Base-by-base conservation (phyloP, 1,140 invertebrate genomes). In the Carposina sasakii region DNA sequence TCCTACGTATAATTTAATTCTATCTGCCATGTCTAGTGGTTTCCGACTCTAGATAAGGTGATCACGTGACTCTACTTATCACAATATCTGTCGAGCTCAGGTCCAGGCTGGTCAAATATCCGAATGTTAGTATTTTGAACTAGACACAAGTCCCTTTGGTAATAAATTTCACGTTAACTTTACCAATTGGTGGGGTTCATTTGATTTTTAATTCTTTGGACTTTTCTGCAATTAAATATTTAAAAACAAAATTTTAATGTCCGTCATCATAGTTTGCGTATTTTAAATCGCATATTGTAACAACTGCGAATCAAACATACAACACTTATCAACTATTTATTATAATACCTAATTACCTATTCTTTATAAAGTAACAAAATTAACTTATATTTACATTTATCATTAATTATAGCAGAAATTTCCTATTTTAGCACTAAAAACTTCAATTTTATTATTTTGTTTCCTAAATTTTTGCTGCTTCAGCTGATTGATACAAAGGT, bases 371-470 rank as follows among this genome's bases (percentile, higher is more conserved):
- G 76, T 83, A 83, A 83, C 79, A 81, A 83, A 79, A 81, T 83
- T 83, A 83, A 83, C 77, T 83, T 83, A 83, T 83, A 83, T 83
- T 79, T 83, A 83, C 79, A 83, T 56, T 83, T 66, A 79, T 73
- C 67, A 65, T 79, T 74, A 83, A 67, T 67, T 73, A 79, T 77
- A 75, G 72, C 70, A 72, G 70, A 75, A 76, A 75, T 76, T 81
- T 66, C 68, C 71, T 78, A 78, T 74, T 76, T 76, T 74, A 69
- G 66, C 66, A 72, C 67, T 75, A 63, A 64, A n/a, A n/a, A 52
- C 62, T 59, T 55, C 43, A 43, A 36, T 53, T 48, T 48, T 40
- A n/a, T n/a, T n/a, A n/a, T n/a, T n/a, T n/a, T n/a, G n/a, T n/a
- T n/a, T n/a, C n/a, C n/a, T n/a, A n/a, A n/a, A n/a, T n/a, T n/a